phyloP scores from a whole-genome alignment of 1,140 invertebrate species.

The Holcopasites calliopsidis region DNA sequence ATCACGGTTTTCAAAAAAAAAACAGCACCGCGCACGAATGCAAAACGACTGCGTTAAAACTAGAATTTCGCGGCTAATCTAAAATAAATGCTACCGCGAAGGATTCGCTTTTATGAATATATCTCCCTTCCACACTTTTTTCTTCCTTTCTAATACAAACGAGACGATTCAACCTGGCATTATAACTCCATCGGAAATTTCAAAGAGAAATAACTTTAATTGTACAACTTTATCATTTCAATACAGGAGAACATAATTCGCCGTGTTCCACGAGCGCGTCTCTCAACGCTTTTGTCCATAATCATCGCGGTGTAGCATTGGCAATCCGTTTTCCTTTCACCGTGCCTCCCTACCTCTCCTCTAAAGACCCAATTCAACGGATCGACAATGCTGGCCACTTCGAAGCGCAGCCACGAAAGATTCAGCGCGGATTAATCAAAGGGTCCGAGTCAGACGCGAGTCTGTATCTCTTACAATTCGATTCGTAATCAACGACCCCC shows the following conservation, averaged over 20 bases:
- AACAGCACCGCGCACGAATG: neutral
- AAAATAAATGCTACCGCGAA: no score
- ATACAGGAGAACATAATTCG: no score
- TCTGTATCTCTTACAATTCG: slow-evolving; percentile 32
- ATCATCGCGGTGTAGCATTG: neutral
- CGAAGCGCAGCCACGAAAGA: neutral
- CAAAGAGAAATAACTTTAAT: no score
- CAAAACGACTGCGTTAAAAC: neutral
- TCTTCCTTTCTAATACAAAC: no score
- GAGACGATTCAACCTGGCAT: no score
- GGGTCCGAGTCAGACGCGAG: neutral
- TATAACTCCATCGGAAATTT: no score
- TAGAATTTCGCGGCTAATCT: no score
- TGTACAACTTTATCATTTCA: no score
- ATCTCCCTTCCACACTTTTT: no score
- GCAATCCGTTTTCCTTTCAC: neutral
- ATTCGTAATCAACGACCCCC: slow-evolving; percentile 38
- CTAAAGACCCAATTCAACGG: neutral
- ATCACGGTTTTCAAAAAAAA: neutral
- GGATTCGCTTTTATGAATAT: no score
- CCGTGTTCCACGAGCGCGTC: no score
- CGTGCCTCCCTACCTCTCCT: no score
- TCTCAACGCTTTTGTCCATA: neutral
- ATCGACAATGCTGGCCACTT: neutral
- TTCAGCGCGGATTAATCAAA: slow-evolving; percentile 30